Conservation (phyloP, 2,113 vertebrate species). For the Centropristis striata region DNA sequence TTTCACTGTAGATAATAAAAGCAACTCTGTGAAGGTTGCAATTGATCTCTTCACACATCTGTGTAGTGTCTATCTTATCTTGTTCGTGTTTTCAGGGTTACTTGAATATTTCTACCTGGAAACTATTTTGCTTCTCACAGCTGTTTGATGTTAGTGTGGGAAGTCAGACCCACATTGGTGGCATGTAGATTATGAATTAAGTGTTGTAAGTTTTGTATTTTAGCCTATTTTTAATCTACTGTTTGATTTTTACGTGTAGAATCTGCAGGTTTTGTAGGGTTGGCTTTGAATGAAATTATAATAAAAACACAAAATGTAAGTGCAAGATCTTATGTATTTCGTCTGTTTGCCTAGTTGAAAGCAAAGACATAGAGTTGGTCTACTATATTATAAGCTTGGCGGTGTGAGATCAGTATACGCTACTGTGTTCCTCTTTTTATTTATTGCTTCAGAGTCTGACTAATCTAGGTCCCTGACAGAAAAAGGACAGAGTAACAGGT, state of each 20-base stretch:
- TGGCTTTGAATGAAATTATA: not conserved
- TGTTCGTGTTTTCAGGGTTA: not conserved
- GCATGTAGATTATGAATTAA: too few relatives aligned
- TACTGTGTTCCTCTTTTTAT: constrained; percentile 1
- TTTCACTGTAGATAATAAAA: not conserved
- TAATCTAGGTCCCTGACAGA: constrained; percentile 29
- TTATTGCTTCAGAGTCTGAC: constrained; percentile 13
- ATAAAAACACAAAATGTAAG: not conserved
- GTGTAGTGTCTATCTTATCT: constrained; percentile 28
- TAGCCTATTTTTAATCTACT: not conserved
- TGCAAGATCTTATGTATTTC: not conserved
- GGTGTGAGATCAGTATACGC: not conserved
- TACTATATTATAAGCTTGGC: not conserved
- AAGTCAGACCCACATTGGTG: constrained; percentile 4
- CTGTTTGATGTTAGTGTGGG: not conserved
- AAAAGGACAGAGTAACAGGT: constrained; percentile 33
- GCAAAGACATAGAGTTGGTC: not conserved
- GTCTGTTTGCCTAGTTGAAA: not conserved
- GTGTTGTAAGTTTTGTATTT: too few relatives aligned
- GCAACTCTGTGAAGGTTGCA: constrained; percentile 2
- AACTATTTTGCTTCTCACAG: constrained; percentile 21
- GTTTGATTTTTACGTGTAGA: not conserved
- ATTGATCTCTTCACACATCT: not conserved
- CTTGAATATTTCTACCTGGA: constrained; percentile 2
- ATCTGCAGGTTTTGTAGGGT: not conserved